Base-by-base conservation (phyloP, 1,140 invertebrate genomes). In the Conopomorpha cramerella region DNA sequence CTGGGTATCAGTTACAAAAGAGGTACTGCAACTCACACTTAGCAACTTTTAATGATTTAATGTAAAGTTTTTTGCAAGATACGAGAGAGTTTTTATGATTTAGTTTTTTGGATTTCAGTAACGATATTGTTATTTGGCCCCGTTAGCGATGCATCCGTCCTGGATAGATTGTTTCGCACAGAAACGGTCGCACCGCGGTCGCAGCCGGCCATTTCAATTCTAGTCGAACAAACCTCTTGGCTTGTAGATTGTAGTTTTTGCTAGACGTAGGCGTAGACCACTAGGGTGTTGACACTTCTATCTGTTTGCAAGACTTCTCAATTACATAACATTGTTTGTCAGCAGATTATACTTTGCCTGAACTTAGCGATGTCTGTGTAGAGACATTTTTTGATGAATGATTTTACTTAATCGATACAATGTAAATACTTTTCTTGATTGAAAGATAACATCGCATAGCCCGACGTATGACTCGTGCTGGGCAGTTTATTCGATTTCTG, bases 1-100 rank as follows among this genome's bases (percentile, higher is more conserved):
- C 82, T 94, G 91, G 91, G 89, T 91, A 81, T 84, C 85, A 78
- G 85, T 90, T 81, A 92, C 87, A 78, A 86, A 87, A 89, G 91
- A 93, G 91, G 91, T 94, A 86, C 60, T 65, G 66, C 19, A 6
- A n/a, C n/a, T n/a, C n/a, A 23, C 72, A 71, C 67, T 76, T 76
- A 76, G 71, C 73, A 65, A 72, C 54, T 78, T 70, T 70, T 70
- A 59, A 73, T 67, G 71, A 76, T 76, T 72, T 72, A 67, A 66
- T 72, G 64, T 72, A 76, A 73, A 71, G 55, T 76, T 72, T n/a
- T 72, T 70, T 76, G 71, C 71, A 76, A 76, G 66, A 72, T 70
- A 67, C 52, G 46, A 68, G 51, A 72, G 46, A 71, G 55, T 70
- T 76, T 73, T 71, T 76, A 72, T 67, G 59, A 72, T 76, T 76